Evolutionary conservation across 1,140 invertebrate species (phyloP).

Genomic region (Tetramorium parvispinum): DNA sequence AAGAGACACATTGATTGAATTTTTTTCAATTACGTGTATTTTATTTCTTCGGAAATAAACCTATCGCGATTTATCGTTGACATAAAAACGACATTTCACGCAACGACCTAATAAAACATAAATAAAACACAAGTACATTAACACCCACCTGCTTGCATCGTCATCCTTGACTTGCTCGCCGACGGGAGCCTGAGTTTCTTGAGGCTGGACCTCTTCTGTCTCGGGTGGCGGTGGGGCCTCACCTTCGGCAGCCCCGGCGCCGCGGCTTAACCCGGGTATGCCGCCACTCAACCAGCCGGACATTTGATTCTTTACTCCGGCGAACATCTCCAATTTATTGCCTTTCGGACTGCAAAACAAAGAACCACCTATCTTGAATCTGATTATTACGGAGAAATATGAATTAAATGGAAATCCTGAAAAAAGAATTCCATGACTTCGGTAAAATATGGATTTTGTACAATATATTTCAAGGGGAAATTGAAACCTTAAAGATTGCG

Average conservation of each 20-base stretch:
- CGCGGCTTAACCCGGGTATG: constrained; percentile 89
- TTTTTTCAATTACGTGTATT: not conserved
- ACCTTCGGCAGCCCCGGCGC: constrained; percentile 82
- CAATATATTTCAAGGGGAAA: not conserved
- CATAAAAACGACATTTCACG: not conserved
- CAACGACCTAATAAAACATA: not conserved
- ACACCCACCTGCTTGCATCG: constrained; percentile 89
- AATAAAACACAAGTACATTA: constrained; percentile 64
- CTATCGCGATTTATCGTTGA: not conserved
- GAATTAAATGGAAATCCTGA: not conserved
- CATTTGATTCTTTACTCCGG: constrained; percentile 93
- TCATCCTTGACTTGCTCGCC: constrained; percentile 89
- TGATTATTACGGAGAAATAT: not conserved
- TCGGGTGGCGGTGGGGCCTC: constrained; percentile 83
- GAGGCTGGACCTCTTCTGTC: constrained; percentile 82
- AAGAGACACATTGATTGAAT: not conserved
- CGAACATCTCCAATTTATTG: constrained; percentile 92
- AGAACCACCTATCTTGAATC: not conserved
- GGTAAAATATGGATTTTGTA: not conserved
- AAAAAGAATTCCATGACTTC: not conserved
- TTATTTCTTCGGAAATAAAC: not conserved
- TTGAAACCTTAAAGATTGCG: not conserved
- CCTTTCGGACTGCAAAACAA: constrained; percentile 86
- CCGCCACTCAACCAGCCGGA: constrained; percentile 92
- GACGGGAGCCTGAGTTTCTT: constrained; percentile 84